phyloP scores from a whole-genome alignment of 2,888 invertebrate species.

The Orchesellides sinensis region DNA sequence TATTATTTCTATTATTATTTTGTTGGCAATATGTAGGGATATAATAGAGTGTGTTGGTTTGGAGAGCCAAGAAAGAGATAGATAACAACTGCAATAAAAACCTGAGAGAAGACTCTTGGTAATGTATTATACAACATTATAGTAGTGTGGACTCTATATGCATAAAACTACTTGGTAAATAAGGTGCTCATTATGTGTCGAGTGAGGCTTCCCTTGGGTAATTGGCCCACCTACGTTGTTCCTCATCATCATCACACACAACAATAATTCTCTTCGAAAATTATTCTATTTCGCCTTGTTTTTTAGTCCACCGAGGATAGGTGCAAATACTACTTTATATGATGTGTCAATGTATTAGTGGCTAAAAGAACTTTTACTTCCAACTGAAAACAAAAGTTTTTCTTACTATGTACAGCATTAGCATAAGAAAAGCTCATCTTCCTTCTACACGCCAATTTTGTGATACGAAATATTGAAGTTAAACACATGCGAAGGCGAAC shows the following conservation, averaged over 20 bases:
- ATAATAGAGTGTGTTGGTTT: neutral
- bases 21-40: no score
- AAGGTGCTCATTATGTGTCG: slow-evolving; percentile 59
- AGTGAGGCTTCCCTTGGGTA: slow-evolving; percentile 54
- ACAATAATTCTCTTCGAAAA: neutral
- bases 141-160: neutral
- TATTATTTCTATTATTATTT: slow-evolving; percentile 1
- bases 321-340: no score
- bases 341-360: no score
- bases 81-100: slow-evolving; percentile 49
- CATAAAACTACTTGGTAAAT: slow-evolving; percentile 40
- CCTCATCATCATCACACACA: slow-evolving; percentile 20
- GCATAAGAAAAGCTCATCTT: no score
- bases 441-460: no score
- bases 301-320: no score
- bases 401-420: no score
- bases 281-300: no score
- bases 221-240: slow-evolving; percentile 63
- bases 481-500: no score
- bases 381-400: no score
- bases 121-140: neutral
- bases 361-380: no score
- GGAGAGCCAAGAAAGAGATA: neutral
- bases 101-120: neutral
- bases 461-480: no score